Evolutionary conservation across 2,888 invertebrate genomes (phyloP), one percentile per base, ranked within the genome.

Genomic region (Cheilosia vulpina): DNA sequence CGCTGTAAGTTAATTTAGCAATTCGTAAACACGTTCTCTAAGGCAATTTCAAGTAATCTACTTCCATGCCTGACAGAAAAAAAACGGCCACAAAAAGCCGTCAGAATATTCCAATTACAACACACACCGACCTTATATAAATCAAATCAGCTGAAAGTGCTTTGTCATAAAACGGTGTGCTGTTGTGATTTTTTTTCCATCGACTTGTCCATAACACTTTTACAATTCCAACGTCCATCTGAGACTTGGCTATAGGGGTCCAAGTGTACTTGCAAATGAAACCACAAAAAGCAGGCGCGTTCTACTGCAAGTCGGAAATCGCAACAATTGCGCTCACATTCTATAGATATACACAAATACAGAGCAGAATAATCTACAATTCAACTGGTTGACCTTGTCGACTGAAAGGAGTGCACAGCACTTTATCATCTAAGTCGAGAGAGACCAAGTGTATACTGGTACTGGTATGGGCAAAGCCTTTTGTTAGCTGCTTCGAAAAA

Each of bases 331-430:
- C 31, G 31, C 31, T 31, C 31, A 57, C 69, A 52, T 75, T 79
- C 83, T 63, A 66, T 27, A 31, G 31, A 9, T 62, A 73, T 69
- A 45, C 57, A 79, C 50, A 83, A 53, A 55, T 53, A 47, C 45
- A 57, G 47, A 38, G 50, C 43, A 53, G 75, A 68, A 62, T 9
- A 45, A 45, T 45, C n/a, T 17, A 5, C 52, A 77, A 45, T 68
- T 60, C 52, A 78, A 72, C 73, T 57, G 38, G 83, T 57, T 83
- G 83, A 83, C 83, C 83, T 83, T 83, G 79, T 50, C 68, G 72
- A 73, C 79, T 62, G 79, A 83, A 83, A 79, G 83, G 79, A 83
- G 83, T 83, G 83, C 83, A 81, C 53, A 71, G 55, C 27, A 66
- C 71, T 57, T 72, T 78, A 78, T 83, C 78, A 66, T 45, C 63